These are phyloP conservation scores for Rhynchonema sp. DNA, from an alignment of 2,888 invertebrate species.

Conservation along the genomic window DNA sequence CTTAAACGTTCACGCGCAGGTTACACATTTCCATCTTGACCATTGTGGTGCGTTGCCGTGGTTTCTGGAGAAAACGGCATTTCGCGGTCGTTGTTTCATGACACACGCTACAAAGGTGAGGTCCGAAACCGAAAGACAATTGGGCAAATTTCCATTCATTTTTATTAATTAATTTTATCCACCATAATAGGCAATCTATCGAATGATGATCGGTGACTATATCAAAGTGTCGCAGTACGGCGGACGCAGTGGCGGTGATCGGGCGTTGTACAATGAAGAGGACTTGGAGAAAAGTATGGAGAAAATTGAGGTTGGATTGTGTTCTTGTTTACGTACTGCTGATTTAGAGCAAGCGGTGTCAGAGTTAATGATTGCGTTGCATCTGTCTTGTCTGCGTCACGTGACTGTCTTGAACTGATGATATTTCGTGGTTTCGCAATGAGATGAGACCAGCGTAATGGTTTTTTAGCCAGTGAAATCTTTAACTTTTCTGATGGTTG, in stretches of 20 bases:
- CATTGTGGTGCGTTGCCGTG: conserved; percentile 94
- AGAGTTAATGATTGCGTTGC: no score
- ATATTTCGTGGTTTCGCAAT: no score
- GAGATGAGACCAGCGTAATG: no score
- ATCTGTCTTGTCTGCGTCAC: no score
- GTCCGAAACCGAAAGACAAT: conserved; percentile 39
- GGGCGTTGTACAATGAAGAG: conserved; percentile 81
- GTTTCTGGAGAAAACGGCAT: conserved; percentile 88
- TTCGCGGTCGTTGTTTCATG: conserved; percentile 86
- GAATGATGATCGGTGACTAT: conserved; percentile 94
- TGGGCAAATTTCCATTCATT: neutral
- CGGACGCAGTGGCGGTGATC: conserved; percentile 13
- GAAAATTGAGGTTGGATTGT: conserved; percentile 95
- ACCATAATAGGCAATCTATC: conserved; percentile 93
- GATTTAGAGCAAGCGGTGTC: no score
- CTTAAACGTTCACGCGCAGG: conserved; percentile 8
- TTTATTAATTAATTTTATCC: neutral
- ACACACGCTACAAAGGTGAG: conserved; percentile 99
- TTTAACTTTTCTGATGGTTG: no score
- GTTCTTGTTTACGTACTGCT: no score
- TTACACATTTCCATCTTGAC: conserved; percentile 64
- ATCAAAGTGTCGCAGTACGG: conserved; percentile 55
- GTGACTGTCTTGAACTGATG: no score
- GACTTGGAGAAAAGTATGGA: conserved; percentile 95
- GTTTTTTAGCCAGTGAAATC: no score